phyloP scores from a whole-genome alignment of 64 coral and sea anemone genomes.

The Montipora cactus region DNA sequence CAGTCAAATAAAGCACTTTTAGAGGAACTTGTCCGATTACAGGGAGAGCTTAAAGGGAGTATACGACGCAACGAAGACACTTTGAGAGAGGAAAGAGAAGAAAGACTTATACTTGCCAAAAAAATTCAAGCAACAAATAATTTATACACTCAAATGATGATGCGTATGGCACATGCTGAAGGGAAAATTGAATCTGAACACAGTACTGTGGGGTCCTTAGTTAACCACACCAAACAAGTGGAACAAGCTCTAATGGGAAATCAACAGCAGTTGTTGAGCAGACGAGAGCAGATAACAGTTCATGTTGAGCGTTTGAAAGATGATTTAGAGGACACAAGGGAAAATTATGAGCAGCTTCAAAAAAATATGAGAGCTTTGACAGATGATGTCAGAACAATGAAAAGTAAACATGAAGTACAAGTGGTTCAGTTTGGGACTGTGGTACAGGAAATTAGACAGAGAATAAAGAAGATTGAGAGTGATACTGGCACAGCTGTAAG shows the following conservation, averaged over 20 bases:
- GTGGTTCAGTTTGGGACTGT: constrained; percentile 84
- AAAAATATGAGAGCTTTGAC: constrained; percentile 90
- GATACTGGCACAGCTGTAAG: constrained; percentile 94
- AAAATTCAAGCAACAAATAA: constrained; percentile 92
- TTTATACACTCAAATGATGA: constrained; percentile 94
- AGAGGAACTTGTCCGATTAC: constrained; percentile 93
- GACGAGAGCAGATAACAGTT: constrained; percentile 89
- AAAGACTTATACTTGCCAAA: constrained; percentile 84
- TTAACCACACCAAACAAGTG: constrained; percentile 97
- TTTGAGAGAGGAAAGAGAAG: constrained; percentile 86
- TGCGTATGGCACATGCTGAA: constrained; percentile 89
- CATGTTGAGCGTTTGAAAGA: constrained; percentile 84
- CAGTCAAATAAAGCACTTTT: constrained; percentile 95
- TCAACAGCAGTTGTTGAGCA: constrained; percentile 89
- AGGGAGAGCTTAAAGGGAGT: constrained; percentile 91
- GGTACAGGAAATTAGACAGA: constrained; percentile 91
- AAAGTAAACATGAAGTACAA: constrained; percentile 92
- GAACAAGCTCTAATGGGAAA: constrained; percentile 94
- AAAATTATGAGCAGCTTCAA: constrained; percentile 85
- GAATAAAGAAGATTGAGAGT: constrained; percentile 93
- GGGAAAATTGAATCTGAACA: constrained; percentile 94
- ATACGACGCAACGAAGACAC: constrained; percentile 87
- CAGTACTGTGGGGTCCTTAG: constrained; percentile 80
- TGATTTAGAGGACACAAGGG: constrained; percentile 88
- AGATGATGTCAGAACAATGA: constrained; percentile 86